Conservation (phyloP, 2,888 invertebrate genomes). For the Brassicogethes aeneus region DNA sequence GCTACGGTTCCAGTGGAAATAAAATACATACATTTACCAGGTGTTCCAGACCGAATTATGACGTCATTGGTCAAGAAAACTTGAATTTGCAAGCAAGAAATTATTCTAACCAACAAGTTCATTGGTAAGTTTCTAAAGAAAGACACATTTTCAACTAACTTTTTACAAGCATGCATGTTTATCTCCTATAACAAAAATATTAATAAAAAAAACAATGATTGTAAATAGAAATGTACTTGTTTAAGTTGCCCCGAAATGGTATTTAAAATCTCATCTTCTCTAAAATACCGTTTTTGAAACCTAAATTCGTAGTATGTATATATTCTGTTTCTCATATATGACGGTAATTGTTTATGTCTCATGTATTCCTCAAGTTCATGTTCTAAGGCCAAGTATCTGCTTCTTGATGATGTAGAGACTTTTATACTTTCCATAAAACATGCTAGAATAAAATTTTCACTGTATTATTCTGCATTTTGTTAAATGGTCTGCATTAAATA, state of each 20-base stretch:
- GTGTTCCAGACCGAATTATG: conserved; percentile 43
- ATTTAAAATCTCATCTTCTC: conserved; percentile 45
- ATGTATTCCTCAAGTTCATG: conserved; percentile 50
- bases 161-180: conserved; percentile 45
- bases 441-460: conserved; percentile 20
- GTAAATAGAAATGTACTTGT: conserved; percentile 23
- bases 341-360: conserved; percentile 48
- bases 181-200: conserved; percentile 38
- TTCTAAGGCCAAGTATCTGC: conserved; percentile 46
- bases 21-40: conserved; percentile 49
- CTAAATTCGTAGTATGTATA: conserved; percentile 49
- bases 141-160: conserved; percentile 47
- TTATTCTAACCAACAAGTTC: conserved; percentile 42
- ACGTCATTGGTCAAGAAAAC: conserved; percentile 46
- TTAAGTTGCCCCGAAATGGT: conserved; percentile 46
- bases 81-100: conserved; percentile 43
- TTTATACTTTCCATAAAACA: conserved; percentile 37
- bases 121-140: conserved; percentile 46
- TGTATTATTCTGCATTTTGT: too few species aligned
- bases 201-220: conserved; percentile 4
- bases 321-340: conserved; percentile 46
- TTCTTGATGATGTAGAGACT: conserved; percentile 36
- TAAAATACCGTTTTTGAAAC: conserved; percentile 50
- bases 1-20: conserved; percentile 49
- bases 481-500: too few species aligned